Conservation (phyloP, 2,888 invertebrate genomes). For the Poecilus cupreus region DNA sequence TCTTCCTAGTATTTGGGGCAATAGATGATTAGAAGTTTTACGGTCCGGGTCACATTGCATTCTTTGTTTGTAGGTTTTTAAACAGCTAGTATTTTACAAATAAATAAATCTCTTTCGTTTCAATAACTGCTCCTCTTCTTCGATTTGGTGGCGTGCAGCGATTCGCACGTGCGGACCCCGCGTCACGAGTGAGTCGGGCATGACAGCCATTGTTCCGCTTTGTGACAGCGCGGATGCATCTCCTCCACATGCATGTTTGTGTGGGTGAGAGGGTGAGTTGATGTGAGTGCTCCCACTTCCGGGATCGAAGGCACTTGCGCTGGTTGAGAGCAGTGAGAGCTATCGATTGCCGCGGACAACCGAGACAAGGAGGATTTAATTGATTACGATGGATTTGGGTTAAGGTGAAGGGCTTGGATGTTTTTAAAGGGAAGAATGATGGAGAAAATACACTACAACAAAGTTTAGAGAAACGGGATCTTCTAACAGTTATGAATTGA, state of each 20-base stretch:
- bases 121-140: too few species aligned
- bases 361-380: not conserved
- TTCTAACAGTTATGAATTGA: too few species aligned
- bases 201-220: not conserved
- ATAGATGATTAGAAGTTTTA: too few species aligned
- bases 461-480: too few species aligned
- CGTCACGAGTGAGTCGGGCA: not conserved
- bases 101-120: too few species aligned
- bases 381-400: slow-evolving; percentile 14
- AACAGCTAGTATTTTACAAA: too few species aligned
- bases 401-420: not conserved
- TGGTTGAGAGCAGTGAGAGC: slow-evolving; percentile 2
- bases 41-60: too few species aligned
- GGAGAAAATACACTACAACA: too few species aligned
- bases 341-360: slow-evolving; percentile 1
- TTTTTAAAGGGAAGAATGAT: too few species aligned
- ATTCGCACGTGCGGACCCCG: not conserved
- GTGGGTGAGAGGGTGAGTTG: not conserved
- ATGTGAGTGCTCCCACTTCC: not conserved
- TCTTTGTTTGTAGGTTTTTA: too few species aligned
- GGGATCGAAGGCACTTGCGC: not conserved
- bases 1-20: too few species aligned
- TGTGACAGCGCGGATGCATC: not conserved
- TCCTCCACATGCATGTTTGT: not conserved
- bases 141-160: too few species aligned